Conservation (phyloP, 2,797 vertebrate genomes). For the Rhinogobio ventralis region DNA sequence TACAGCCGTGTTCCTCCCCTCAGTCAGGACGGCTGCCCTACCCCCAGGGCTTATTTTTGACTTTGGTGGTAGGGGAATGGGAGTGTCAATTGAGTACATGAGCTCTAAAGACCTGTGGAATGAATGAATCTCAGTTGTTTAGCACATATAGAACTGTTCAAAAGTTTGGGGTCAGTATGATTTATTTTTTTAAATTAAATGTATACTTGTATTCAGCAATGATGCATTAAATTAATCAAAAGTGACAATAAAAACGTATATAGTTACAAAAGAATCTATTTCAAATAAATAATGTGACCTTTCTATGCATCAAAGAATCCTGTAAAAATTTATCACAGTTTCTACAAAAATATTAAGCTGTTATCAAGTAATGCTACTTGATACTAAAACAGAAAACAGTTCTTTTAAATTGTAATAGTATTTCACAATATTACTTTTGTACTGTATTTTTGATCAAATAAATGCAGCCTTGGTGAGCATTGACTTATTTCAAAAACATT, state of each 20-base stretch:
- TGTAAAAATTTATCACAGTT: not conserved
- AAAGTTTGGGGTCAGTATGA: not conserved
- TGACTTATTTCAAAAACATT: not conserved
- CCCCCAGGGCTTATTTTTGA: conserved; percentile 57
- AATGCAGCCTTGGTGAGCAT: not conserved
- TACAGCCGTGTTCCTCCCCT: conserved; percentile 62
- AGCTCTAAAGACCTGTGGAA: conserved; percentile 37
- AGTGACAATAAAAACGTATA: not conserved
- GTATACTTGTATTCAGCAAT: not conserved
- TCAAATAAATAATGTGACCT: not conserved
- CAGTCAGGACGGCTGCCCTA: conserved; percentile 6
- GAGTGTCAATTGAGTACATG: conserved; percentile 43
- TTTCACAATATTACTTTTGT: not conserved
- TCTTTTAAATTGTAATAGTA: not conserved
- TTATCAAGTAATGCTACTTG: not conserved
- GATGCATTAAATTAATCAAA: not conserved
- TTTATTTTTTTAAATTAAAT: too few species aligned
- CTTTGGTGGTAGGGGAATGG: conserved; percentile 21
- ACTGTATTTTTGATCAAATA: not conserved
- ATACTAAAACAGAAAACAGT: not conserved
- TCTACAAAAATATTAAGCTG: not conserved
- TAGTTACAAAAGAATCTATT: not conserved
- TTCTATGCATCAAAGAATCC: not conserved
- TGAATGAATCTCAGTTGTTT: conserved; percentile 22
- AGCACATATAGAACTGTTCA: not conserved